Conservation (phyloP, 2,113 vertebrate genomes). For the Etheostoma cragini region DNA sequence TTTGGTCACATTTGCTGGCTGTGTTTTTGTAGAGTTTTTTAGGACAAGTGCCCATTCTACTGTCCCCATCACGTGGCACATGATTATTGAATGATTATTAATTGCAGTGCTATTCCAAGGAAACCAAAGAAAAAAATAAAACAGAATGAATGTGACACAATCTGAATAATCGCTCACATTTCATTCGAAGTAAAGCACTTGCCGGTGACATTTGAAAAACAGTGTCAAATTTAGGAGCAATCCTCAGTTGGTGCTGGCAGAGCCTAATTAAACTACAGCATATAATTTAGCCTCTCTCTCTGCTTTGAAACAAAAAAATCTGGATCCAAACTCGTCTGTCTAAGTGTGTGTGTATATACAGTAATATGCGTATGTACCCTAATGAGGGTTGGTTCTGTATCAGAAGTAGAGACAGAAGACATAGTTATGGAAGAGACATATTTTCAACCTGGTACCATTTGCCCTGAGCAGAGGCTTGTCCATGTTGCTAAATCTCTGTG, state of each 20-base stretch:
- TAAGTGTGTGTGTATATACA: not conserved
- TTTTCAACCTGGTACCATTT: conserved; percentile 54
- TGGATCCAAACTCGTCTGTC: conserved; percentile 25
- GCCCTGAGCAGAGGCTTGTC: conserved; percentile 57
- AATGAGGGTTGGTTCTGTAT: conserved; percentile 40
- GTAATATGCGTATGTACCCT: not conserved
- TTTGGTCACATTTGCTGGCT: conserved; percentile 22
- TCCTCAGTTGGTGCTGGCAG: conserved; percentile 72
- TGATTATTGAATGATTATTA: conserved; percentile 64
- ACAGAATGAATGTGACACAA: conserved; percentile 42
- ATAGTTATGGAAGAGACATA: conserved; percentile 30
- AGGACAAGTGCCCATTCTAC: conserved; percentile 14
- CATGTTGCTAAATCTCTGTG: conserved; percentile 54
- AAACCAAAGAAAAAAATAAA: conserved; percentile 29
- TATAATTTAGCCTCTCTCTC: conserved; percentile 29
- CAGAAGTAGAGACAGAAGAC: conserved; percentile 28
- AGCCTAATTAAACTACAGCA: conserved; percentile 76
- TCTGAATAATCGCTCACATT: conserved; percentile 70
- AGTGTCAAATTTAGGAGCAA: conserved; percentile 75
- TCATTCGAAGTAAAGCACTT: conserved; percentile 67
- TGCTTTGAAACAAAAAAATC: conserved; percentile 53
- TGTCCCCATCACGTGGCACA: conserved; percentile 44
- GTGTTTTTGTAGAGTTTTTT: conserved; percentile 14
- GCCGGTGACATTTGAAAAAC: conserved; percentile 81
- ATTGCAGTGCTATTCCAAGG: conserved; percentile 45